These are phyloP conservation scores for Liasis olivaceus DNA, from an alignment of 2,797 vertebrate species.

Conservation along the genomic window DNA sequence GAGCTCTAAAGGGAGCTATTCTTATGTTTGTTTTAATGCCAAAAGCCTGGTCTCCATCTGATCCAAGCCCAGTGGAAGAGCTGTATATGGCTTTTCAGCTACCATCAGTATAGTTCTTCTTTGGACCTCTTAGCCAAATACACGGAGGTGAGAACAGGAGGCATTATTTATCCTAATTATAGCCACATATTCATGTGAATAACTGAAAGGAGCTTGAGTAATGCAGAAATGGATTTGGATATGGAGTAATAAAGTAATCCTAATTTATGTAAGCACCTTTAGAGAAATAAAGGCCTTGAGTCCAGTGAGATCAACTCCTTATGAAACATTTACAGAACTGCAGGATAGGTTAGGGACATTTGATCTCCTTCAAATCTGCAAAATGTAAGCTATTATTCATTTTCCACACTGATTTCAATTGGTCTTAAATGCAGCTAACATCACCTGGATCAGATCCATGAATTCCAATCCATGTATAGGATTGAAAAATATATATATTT, in stretches of 20 bases:
- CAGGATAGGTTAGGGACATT: neutral
- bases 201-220: neutral
- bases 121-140: neutral
- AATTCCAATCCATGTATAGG: neutral
- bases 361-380: neutral
- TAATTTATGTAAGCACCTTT: neutral
- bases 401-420: neutral
- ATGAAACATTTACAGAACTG: neutral
- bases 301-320: neutral
- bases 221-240: neutral
- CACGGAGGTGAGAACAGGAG: neutral
- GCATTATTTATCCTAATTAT: neutral
- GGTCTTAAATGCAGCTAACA: neutral
- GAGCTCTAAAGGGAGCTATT: neutral
- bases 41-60: neutral
- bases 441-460: neutral
- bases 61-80: neutral
- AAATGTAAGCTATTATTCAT: neutral
- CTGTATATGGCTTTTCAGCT: neutral
- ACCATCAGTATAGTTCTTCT: neutral
- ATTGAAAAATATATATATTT: neutral
- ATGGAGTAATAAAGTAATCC: neutral
- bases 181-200: neutral
- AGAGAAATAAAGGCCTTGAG: neutral
- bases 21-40: neutral